Conservation (phyloP, 2,113 vertebrate species). For the Andinoacara biseriatus region DNA sequence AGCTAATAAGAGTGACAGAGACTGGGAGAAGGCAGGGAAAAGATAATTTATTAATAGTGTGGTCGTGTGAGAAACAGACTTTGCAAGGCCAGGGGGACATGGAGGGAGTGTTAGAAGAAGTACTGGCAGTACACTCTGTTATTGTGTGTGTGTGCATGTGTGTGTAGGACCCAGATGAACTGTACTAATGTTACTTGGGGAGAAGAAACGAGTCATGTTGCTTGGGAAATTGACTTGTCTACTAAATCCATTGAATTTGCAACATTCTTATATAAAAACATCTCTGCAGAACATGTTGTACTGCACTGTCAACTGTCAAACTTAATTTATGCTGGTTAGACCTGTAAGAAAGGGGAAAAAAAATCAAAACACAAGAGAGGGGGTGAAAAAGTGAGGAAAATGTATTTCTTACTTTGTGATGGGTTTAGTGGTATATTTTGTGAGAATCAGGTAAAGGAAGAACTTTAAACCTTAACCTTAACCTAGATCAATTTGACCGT, state of each 20-base stretch:
- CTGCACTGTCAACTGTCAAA: slow-evolving; percentile 26
- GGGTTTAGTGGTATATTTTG: neutral
- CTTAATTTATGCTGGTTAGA: slow-evolving; percentile 18
- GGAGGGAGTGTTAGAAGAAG: slow-evolving; percentile 66
- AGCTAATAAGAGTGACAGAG: slow-evolving; percentile 9
- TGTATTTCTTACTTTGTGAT: neutral
- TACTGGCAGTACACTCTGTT: slow-evolving; percentile 74
- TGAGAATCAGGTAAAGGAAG: neutral
- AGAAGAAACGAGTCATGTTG: slow-evolving; percentile 68
- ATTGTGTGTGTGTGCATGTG: slow-evolving; percentile 63
- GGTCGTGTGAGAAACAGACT: slow-evolving; percentile 70
- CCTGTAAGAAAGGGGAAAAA: neutral
- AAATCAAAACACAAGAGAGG: neutral
- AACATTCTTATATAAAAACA: slow-evolving; percentile 51
- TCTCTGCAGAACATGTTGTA: slow-evolving; percentile 36
- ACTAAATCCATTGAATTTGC: slow-evolving; percentile 57
- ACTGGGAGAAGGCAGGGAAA: slow-evolving; percentile 15
- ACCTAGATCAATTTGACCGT: slow-evolving; percentile 13
- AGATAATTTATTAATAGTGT: slow-evolving; percentile 54
- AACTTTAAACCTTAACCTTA: slow-evolving; percentile 1
- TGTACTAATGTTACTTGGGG: slow-evolving; percentile 71
- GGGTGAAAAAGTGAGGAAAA: neutral
- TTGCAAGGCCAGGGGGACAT: slow-evolving; percentile 71
- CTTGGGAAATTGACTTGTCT: slow-evolving; percentile 64
- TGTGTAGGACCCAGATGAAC: slow-evolving; percentile 76